These are phyloP conservation scores for Oreochromis grahami DNA, from an alignment of 2,797 vertebrate species.

Conservation along the genomic window DNA sequence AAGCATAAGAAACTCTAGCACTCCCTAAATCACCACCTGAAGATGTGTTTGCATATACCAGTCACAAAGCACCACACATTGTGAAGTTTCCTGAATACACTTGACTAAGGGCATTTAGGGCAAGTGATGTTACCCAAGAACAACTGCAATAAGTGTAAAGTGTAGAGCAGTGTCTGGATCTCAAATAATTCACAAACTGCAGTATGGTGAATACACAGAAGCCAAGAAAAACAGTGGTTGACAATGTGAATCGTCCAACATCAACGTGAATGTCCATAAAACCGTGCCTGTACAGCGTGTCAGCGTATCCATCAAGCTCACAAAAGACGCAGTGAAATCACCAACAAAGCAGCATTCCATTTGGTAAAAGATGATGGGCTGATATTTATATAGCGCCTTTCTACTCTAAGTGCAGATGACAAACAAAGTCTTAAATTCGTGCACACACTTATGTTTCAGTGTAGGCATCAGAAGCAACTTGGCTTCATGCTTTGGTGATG, in stretches of 20 bases:
- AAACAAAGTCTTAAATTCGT: background rate
- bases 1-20: background rate
- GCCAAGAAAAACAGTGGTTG: background rate
- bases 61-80: background rate
- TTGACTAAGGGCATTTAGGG: rapidly evolving
- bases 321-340: background rate
- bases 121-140: background rate
- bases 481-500: background rate
- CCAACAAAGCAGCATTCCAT: background rate
- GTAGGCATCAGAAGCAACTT: background rate
- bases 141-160: background rate
- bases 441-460: background rate
- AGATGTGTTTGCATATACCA: background rate
- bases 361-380: background rate
- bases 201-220: background rate
- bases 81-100: background rate
- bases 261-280: background rate
- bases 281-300: background rate
- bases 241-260: background rate
- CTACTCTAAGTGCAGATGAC: background rate
- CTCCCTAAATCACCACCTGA: background rate
- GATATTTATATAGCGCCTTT: background rate
- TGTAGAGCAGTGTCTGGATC: background rate
- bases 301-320: background rate
- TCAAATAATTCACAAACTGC: rapidly evolving